Evolutionary conservation across 1,140 invertebrate genomes (phyloP), one percentile per base, ranked within the genome.

Genomic region (Antheraea pernyi): DNA sequence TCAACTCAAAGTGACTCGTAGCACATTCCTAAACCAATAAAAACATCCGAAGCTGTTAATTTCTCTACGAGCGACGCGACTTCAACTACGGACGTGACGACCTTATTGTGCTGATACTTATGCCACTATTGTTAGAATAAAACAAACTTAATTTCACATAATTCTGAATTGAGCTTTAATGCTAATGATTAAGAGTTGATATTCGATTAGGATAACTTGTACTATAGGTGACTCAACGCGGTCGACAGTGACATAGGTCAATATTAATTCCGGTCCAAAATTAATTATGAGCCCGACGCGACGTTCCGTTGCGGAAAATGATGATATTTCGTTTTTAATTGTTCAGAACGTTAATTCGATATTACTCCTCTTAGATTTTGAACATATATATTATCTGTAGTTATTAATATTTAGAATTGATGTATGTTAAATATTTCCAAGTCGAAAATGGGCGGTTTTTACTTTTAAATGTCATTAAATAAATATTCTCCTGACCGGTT

Each of bases 51-150:
- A 53, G 46, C 72, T 63, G 67, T 72, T 76, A 59, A 77, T 74
- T 72, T 74, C 53, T 63, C 69, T 46, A 72, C 70, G 76, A 75
- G 60, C 74, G 78, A 53, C 46, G 16, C 46, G 16, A 76, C 73
- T 71, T 62, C 42, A 59, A 69, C 60, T 73, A 53, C 79, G 85
- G 85, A 85, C 79, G 80, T 82, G 77, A 66, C 72, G 77, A 79
- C 76, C 83, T 78, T 82, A 85, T 81, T 83, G 77, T 70, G 76
- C 77, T 83, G 71, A 76, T 77, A 80, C 80, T 84, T 82, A 80
- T 73, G 63, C 73, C 76, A 81, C 73, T 73, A 84, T 80, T 82
- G 76, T 85, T 78, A 69, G 68, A 19, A 53, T 53, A 53, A 53
- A 53, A 53, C 16, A 53, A 53, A 53, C 46, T 16, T 13, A 5